These are phyloP conservation scores for Eupithecia subumbrata DNA, from an alignment of 2,888 invertebrate species.

Conservation along the genomic window DNA sequence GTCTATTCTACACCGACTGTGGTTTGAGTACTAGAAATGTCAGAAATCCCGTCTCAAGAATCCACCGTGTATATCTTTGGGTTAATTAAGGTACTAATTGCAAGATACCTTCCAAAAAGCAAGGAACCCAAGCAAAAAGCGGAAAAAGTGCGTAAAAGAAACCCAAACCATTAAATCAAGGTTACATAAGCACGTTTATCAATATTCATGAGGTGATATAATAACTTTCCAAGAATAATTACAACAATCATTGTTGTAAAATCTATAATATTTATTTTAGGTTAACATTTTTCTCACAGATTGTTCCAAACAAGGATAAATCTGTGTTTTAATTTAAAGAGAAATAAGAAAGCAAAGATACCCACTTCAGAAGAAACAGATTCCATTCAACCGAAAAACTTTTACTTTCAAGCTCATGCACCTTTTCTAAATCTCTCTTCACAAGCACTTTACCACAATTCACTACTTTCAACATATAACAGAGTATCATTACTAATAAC, in stretches of 20 bases:
- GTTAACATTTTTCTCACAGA: neutral
- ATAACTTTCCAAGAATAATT: slow-evolving; percentile 3
- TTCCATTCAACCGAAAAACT: slow-evolving; percentile 30
- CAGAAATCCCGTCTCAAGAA: no score
- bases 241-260: neutral
- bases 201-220: slow-evolving; percentile 1
- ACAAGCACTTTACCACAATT: slow-evolving; percentile 23
- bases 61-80: neutral
- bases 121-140: neutral
- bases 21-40: no score
- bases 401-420: slow-evolving; percentile 27
- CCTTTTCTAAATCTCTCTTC: slow-evolving; percentile 20
- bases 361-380: slow-evolving; percentile 21
- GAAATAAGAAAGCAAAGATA: slow-evolving; percentile 16
- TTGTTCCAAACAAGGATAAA: neutral
- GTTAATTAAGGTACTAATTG: no score
- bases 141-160: neutral
- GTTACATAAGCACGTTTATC: neutral
- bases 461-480: slow-evolving; percentile 22
- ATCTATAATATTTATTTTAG: neutral
- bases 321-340: neutral
- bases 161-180: neutral
- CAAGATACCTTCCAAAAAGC: neutral
- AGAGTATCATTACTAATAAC: slow-evolving; percentile 1
- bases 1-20: no score